A percentile compares a stretch with the other conserved stretches of the same genome.
phyloP scores from a whole-genome alignment of 2,797 vertebrate species.

The Coregonus suidteri region DNA sequence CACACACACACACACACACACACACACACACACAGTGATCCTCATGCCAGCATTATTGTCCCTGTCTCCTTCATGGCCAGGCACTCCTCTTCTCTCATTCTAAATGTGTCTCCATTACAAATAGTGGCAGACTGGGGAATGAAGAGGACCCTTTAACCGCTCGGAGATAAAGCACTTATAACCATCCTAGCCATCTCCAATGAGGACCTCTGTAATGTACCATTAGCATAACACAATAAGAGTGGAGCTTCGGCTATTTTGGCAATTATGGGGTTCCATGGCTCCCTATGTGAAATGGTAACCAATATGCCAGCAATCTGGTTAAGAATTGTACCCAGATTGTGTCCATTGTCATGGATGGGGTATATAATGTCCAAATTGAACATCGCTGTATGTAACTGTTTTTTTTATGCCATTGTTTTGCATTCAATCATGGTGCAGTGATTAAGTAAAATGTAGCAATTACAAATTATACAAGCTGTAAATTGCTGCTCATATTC shows the following conservation, averaged over 20 bases:
- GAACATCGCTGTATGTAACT: neutral
- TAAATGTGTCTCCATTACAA: slow-evolving; percentile 20
- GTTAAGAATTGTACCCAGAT: neutral
- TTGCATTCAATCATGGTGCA: neutral
- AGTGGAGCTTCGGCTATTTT: neutral
- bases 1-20: too few species aligned
- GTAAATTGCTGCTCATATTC: neutral
- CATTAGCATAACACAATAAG: neutral
- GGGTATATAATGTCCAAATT: neutral
- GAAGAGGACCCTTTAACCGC: slow-evolving; percentile 5
- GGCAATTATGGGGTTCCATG: neutral
- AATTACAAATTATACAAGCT: neutral
- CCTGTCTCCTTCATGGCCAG: neutral
- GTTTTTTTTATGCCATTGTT: neutral
- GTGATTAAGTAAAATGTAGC: neutral
- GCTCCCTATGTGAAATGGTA: neutral
- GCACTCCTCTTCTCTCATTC: slow-evolving; percentile 5
- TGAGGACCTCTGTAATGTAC: neutral
- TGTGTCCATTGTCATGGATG: neutral
- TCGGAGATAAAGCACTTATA: neutral
- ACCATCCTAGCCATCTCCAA: neutral
- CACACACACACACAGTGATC: neutral
- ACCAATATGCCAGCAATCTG: neutral
- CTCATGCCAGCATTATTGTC: neutral
- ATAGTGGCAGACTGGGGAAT: slow-evolving; percentile 6